phyloP scores from a whole-genome alignment of 1,140 invertebrate genomes.

The Scaptodrosophila lebanonensis region DNA sequence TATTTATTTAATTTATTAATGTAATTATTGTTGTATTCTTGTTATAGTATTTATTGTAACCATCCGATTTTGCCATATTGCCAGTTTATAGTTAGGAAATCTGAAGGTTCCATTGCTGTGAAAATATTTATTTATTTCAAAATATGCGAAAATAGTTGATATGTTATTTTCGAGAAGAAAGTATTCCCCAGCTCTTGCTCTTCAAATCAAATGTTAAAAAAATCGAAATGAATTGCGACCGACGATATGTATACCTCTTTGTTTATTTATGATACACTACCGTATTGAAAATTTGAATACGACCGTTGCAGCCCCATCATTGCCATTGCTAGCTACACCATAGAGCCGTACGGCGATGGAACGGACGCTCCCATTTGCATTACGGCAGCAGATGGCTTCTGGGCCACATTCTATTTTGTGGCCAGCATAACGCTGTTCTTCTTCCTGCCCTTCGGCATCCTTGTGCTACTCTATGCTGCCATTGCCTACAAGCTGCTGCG shows the following conservation, averaged over 20 bases:
- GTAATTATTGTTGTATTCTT: too few relatives aligned
- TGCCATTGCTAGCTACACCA: slow-evolving; percentile 84
- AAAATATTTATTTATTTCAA: too few relatives aligned
- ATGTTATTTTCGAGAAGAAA: too few relatives aligned
- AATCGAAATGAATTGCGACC: neutral
- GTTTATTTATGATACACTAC: slow-evolving; percentile 6
- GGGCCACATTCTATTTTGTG: slow-evolving; percentile 87
- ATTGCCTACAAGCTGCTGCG: slow-evolving; percentile 87
- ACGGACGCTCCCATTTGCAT: slow-evolving; percentile 84
- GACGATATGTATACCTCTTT: too few relatives aligned
- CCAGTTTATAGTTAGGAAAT: too few relatives aligned
- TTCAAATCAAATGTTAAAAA: neutral
- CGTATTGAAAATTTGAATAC: slow-evolving; percentile 11
- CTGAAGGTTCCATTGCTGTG: too few relatives aligned
- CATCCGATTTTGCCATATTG: too few relatives aligned
- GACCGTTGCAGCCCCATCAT: slow-evolving; percentile 85
- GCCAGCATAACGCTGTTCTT: slow-evolving; percentile 89
- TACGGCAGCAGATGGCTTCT: slow-evolving; percentile 84
- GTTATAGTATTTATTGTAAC: too few relatives aligned
- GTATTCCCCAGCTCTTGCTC: too few relatives aligned
- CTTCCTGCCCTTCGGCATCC: slow-evolving; percentile 87
- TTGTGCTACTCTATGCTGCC: slow-evolving; percentile 89
- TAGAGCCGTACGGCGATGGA: slow-evolving; percentile 84
- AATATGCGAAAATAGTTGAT: too few relatives aligned
- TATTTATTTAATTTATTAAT: too few relatives aligned